Base-by-base conservation (phyloP, 2,797 vertebrate species). In the Oreochromis grahami region DNA sequence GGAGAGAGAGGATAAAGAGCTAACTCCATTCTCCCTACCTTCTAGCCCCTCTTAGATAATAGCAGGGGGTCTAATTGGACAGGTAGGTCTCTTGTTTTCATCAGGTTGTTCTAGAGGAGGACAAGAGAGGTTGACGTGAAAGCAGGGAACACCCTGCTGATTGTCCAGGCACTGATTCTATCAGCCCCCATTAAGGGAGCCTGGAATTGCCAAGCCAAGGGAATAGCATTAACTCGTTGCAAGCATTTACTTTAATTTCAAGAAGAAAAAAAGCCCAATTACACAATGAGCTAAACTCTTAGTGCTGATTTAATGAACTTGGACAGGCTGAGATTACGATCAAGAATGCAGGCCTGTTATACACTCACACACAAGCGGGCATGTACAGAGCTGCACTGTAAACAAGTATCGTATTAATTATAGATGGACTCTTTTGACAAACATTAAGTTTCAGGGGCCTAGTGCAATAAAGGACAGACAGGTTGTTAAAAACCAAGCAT, bases 141-240 rank as follows among this genome's bases (percentile, higher is more conserved):
- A 80, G 84, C 58, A 51, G 86, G 89, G 84, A 91, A 85, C 89
- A 89, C 86, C 90, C 91, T 80, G 90, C 87, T 93, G 94, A 92
- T 92, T 91, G 93, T 90, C 82, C 87, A 85, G 87, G 83, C 87
- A 60, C 92, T 77, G 93, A 94, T 92, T 91, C 90, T 90, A 94
- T 94, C 93, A 87, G 88, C 4, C 48, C 38, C 82, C 84, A 92
- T 94, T 93, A 94, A 85, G 80, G 79, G 55, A 80, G 85, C 80
- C 80, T 52, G 87, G 83, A 89, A 91, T 82, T 77, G 83, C 77
- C 38, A 50, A 81, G 65, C 53, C 60, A 9, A 60, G 88, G 89
- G 88, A 91, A 90, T 81, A 82, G 81, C 88, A 84, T 87, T 80
- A 89, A 90, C 82, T 83, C 81, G 79, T 86, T 87, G 53, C 58